Percentiles rank a stretch among this genome's conserved stretches.
Conservation (phyloP, 1,140 invertebrate genomes). For the Zaprionus lachaisei region DNA sequence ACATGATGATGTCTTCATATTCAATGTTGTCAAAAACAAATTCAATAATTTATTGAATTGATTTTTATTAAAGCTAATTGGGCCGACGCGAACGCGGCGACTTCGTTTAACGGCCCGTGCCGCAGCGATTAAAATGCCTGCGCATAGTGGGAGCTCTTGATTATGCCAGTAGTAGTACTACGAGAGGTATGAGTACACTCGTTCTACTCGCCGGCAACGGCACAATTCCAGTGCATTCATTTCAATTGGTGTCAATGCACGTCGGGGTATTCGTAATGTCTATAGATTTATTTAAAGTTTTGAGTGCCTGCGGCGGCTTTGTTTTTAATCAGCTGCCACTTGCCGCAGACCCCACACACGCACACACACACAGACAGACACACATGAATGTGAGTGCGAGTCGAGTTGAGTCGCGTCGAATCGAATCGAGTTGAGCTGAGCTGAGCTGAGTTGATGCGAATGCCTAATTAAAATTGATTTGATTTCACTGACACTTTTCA, state of each 20-base stretch:
- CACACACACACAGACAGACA: not conserved
- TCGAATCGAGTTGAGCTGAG: slow-evolving; percentile 20
- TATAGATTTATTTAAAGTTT: slow-evolving; percentile 63
- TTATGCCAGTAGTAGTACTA: not conserved
- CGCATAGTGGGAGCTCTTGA: slow-evolving; percentile 48
- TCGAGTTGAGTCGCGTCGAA: slow-evolving; percentile 11
- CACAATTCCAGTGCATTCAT: slow-evolving; percentile 70
- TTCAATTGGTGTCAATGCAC: slow-evolving; percentile 67
- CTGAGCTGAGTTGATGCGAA: slow-evolving; percentile 50
- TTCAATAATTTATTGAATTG: slow-evolving; percentile 73
- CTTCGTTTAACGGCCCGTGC: slow-evolving; percentile 47
- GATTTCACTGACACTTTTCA: slow-evolving; percentile 81
- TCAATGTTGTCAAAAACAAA: slow-evolving; percentile 13
- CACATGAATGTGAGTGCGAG: slow-evolving; percentile 19
- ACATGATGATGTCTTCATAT: slow-evolving; percentile 34
- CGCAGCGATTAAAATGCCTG: slow-evolving; percentile 73
- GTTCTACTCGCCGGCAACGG: not conserved
- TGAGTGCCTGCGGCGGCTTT: slow-evolving; percentile 65
- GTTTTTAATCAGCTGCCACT: slow-evolving; percentile 79
- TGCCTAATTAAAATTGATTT: slow-evolving; percentile 83
- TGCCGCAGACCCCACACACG: slow-evolving; percentile 57
- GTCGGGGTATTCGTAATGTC: slow-evolving; percentile 54
- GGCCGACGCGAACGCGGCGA: slow-evolving; percentile 49
- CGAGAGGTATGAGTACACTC: not conserved
- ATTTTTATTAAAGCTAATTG: slow-evolving; percentile 79